phyloP scores from a whole-genome alignment of 1,140 invertebrate species.

The Drosophila mayri region DNA sequence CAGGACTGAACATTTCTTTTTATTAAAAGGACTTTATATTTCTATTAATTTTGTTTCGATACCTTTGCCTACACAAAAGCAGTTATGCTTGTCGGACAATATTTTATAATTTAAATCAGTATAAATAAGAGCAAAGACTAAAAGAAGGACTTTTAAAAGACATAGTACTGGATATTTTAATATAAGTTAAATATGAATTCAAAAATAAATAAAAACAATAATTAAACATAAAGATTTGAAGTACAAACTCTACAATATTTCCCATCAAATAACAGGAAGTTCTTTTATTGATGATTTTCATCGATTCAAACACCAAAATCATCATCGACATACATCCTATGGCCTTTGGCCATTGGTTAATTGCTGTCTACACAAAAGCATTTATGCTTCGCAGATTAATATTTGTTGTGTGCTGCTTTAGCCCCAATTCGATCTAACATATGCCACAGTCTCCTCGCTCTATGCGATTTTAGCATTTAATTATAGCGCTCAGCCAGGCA shows the following conservation, averaged over 20 bases:
- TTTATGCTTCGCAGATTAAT: slow-evolving; percentile 39
- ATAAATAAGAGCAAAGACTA: too few species aligned
- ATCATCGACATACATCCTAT: background rate
- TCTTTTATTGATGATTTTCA: background rate
- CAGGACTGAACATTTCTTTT: too few species aligned
- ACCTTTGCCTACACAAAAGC: too few species aligned
- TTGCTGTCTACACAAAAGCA: slow-evolving; percentile 26
- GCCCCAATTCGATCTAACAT: slow-evolving; percentile 42
- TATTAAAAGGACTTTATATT: too few species aligned
- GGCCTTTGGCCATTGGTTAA: slow-evolving; percentile 18
- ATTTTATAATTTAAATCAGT: too few species aligned
- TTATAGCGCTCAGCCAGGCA: slow-evolving; percentile 49
- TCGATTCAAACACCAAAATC: background rate
- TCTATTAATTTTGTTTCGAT: too few species aligned
- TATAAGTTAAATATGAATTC: too few species aligned
- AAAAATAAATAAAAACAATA: background rate
- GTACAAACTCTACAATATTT: background rate
- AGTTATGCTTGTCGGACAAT: too few species aligned
- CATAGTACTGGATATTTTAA: too few species aligned
- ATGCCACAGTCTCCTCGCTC: slow-evolving; percentile 32
- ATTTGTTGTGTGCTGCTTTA: slow-evolving; percentile 11
- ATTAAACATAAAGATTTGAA: background rate
- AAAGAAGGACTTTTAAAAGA: too few species aligned
- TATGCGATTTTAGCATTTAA: slow-evolving; percentile 61
- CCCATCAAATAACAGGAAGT: slow-evolving; percentile 11